Evolutionary conservation across 1,140 invertebrate species (phyloP).

Genomic region (Pollicipes pollicipes): DNA sequence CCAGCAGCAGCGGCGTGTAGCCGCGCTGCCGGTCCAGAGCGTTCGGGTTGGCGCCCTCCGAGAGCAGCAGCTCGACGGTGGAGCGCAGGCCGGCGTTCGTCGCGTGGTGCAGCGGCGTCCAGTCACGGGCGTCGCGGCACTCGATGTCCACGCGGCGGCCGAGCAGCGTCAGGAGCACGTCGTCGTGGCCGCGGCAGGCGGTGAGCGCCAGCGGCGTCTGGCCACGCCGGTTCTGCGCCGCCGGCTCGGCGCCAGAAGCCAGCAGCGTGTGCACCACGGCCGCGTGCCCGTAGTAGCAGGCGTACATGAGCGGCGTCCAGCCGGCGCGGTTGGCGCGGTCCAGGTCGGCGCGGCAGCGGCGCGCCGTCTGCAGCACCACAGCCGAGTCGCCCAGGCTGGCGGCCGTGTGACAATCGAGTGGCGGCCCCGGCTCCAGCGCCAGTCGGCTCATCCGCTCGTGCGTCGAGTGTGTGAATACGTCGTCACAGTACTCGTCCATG

Average conservation of each 20-base stretch:
- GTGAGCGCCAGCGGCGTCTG: constrained; percentile 32
- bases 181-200: constrained; percentile 27
- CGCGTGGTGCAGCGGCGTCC: constrained; percentile 24
- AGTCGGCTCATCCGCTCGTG: too few species aligned
- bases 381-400: too few species aligned
- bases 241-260: constrained; percentile 26
- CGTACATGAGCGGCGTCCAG: constrained; percentile 37
- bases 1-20: constrained; percentile 30
- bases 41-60: constrained; percentile 26
- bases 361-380: too few species aligned
- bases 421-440: too few species aligned
- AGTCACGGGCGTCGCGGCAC: constrained; percentile 25
- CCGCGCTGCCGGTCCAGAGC: constrained; percentile 25
- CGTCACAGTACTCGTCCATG: too few species aligned
- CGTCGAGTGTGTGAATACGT: too few species aligned
- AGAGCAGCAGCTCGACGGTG: constrained; percentile 27
- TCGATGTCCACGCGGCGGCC: constrained; percentile 19
- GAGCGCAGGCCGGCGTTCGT: constrained; percentile 30
- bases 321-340: constrained; percentile 17
- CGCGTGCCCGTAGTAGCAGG: constrained; percentile 32
- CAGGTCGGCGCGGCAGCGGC: too few species aligned
- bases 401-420: too few species aligned
- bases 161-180: constrained; percentile 30
- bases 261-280: constrained; percentile 28
- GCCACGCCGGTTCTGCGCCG: constrained; percentile 28